These are phyloP conservation scores for Montipora capitata DNA, from an alignment of 92 coral and sea anemone genomes.

Conservation along the genomic window DNA sequence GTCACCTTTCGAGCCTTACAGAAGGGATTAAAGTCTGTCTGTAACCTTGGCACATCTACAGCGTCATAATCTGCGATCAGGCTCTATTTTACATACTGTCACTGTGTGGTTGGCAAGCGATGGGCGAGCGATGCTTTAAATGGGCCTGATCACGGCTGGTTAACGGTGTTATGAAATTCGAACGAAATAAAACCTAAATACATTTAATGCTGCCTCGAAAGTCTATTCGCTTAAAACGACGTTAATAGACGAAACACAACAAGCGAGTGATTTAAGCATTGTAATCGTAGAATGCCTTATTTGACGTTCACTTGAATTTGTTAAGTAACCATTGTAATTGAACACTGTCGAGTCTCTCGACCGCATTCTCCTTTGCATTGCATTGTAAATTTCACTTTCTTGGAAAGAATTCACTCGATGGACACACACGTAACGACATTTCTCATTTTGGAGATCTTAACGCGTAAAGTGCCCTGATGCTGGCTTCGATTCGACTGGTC, in stretches of 20 bases:
- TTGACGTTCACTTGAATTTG: constrained; percentile 35
- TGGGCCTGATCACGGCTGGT: too few species aligned
- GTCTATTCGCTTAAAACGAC: background rate
- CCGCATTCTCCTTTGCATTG: constrained; percentile 24
- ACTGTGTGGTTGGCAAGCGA: too few species aligned
- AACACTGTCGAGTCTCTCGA: constrained; percentile 1
- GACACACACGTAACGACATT: background rate
- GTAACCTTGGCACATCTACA: too few species aligned
- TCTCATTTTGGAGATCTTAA: too few species aligned
- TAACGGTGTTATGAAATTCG: too few species aligned
- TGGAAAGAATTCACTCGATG: background rate
- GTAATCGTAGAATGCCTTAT: background rate
- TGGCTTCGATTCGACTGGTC: background rate
- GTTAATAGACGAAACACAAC: background rate
- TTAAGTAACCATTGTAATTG: background rate
- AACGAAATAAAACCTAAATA: too few species aligned
- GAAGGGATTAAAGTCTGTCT: too few species aligned
- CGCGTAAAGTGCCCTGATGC: too few species aligned
- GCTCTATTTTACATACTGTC: too few species aligned
- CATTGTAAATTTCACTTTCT: constrained; percentile 9
- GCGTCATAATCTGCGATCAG: too few species aligned
- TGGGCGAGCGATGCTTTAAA: too few species aligned
- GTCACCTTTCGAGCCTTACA: too few species aligned
- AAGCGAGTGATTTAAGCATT: background rate
- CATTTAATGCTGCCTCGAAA: background rate